Evolutionary conservation across 2,797 vertebrate genomes (phyloP), one percentile per base, ranked within the genome.

Genomic region (Spinibarbus caldwelli): DNA sequence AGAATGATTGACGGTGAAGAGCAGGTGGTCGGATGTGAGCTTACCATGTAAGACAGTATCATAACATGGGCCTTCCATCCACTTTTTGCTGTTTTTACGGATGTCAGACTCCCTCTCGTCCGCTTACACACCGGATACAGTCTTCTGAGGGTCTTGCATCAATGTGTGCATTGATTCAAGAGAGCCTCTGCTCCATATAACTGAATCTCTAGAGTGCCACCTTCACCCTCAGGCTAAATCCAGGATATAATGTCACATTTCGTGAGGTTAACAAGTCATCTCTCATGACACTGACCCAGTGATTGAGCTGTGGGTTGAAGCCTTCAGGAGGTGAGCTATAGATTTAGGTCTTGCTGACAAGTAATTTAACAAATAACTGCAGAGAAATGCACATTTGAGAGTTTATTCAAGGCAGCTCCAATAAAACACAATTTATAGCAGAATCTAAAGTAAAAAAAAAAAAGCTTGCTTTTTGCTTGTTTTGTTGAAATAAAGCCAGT

Each of bases 1-100:
- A 59, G 43, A 83, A 54, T 83, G 80, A 86, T 59, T 86, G 85
- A 86, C 43, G 43, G 73, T n/a, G 64, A 86, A 87, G 90, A 92
- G 92, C 92, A 93, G 93, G 92, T 94, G 93, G 92, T 92, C 89
- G 88, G 49, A 85, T 84, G 36, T 89, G 90, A 89, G 89, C 90
- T 91, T 91, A 89, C 92, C 92, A 41, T 88, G 62, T 83, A 77
- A 57, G 23, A n/a, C 23, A 83, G 88, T 81, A 91, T 93, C 92
- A 92, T 54, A 54, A 43, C 75, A 78, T 19, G n/a, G 23, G 62
- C 19, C 78, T 80, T 80, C 62, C 64, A 11, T 68, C 45, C 45
- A 68, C 62, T n/a, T 31, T 66, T 67, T 45, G n/a, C n/a, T n/a
- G 29, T 62, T 49, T 68, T 68, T 49, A 5, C 68, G 29, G 45